Evolutionary conservation across 1,140 invertebrate genomes (phyloP).

Genomic region (Heterodera schachtii): DNA sequence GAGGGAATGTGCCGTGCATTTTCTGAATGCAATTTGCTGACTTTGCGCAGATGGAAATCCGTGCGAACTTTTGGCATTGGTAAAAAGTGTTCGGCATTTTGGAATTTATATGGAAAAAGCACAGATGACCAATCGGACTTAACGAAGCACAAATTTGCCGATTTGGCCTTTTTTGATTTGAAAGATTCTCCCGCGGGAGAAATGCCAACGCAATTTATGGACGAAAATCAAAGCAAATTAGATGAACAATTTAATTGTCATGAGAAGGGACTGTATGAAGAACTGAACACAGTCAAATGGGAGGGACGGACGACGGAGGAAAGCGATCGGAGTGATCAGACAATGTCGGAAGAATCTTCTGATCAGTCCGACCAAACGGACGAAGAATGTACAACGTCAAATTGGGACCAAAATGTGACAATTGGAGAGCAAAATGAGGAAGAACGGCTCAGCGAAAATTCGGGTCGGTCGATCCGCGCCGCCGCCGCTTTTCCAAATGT

Average conservation of each 20-base stretch:
- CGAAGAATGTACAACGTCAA: background rate
- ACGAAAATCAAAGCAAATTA: background rate
- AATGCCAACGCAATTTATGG: background rate
- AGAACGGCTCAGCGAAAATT: background rate
- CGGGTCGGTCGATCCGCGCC: background rate
- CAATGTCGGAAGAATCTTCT: background rate
- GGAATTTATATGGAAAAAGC: background rate
- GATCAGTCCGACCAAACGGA: background rate
- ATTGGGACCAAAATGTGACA: slow-evolving; percentile 14
- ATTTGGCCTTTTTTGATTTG: background rate
- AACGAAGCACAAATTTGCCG: background rate
- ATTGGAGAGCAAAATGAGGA: background rate
- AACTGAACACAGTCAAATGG: slow-evolving; percentile 25
- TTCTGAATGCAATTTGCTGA: background rate
- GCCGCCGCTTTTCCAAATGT: background rate
- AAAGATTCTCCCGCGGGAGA: background rate
- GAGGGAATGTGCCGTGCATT: background rate
- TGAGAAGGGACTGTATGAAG: slow-evolving; percentile 21
- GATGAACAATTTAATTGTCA: background rate
- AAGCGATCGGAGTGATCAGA: slow-evolving; percentile 3
- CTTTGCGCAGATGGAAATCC: slow-evolving; percentile 6
- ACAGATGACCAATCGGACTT: background rate
- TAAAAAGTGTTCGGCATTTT: background rate
- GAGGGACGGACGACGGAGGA: background rate
- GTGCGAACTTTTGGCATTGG: background rate